Base-by-base conservation (phyloP, 1,140 invertebrate genomes). In the Pseudomyrmex flavicornis region DNA sequence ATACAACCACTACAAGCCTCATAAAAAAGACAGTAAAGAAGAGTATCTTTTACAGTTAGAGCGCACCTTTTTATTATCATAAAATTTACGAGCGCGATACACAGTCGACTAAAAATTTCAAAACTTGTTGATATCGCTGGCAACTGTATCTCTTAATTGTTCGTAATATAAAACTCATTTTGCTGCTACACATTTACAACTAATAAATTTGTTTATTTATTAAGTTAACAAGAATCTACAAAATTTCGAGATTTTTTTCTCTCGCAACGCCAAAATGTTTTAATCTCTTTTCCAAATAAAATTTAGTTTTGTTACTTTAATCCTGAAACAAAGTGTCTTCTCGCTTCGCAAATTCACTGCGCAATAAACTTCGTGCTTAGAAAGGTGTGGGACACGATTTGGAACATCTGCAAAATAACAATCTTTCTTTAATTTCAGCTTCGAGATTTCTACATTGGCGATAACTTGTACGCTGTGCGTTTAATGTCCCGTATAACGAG, bases 11-110 rank as follows among this genome's bases (percentile, higher is more conserved):
- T 77, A 70, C 75, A 46, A 69, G 35, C 74, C 74, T 77, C 50
- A 59, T 79, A 79, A 79, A 70, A 79, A 69, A 69, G 54, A 73
- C 26, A n/a, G 69, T 73, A 73, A 73, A 73, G 65, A 59, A 69
- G 52, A 54, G 35, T 79, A 35, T 35, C 63, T 65, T 26, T 70
- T 69, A 46, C n/a, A 70, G 65, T 12, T 79, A 69, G 69, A n/a
- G 15, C 66, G 15, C 35, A 46, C 35, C 20, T 7, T 79, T 79
- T 79, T 79, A 79, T 44, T 70, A 56, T 20, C 15, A 59, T 20
- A 46, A 79, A 44, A 79, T 79, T 79, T 79, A 79, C 54, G 54
- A 79, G 44, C 44, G 1, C 52, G 44, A 70, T 35, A 46, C 22
- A n/a, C 52, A 50, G 48, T 17, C 2, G 26, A 59, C 13, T 69